These are phyloP conservation scores for Anthrax anthrax DNA, from an alignment of 2,888 invertebrate species.

Conservation along the genomic window DNA sequence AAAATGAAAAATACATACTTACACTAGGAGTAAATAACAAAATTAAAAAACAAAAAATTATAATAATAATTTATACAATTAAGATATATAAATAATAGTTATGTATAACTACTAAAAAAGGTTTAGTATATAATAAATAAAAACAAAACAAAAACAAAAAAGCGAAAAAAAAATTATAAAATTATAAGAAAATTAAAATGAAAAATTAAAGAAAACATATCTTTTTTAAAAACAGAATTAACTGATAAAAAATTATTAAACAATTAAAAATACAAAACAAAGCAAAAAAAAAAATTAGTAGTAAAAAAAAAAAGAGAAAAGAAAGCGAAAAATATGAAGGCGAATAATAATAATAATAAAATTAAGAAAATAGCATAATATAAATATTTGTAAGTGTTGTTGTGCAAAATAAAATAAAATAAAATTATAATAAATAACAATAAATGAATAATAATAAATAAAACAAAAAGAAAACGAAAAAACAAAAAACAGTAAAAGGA, in stretches of 20 bases:
- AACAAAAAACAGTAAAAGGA: not conserved
- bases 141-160: too few relatives aligned
- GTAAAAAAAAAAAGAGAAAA: not conserved
- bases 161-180: too few relatives aligned
- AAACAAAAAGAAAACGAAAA: not conserved
- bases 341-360: not conserved
- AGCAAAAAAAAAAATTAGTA: not conserved
- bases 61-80: too few relatives aligned
- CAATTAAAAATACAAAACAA: not conserved
- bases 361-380: not conserved
- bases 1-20: too few relatives aligned
- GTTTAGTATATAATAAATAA: too few relatives aligned
- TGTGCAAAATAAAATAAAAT: not conserved
- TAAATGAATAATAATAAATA: too few relatives aligned
- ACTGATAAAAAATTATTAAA: not conserved
- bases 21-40: too few relatives aligned
- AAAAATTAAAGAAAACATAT: not conserved
- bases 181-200: not conserved
- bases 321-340: not conserved
- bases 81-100: too few relatives aligned
- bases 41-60: too few relatives aligned
- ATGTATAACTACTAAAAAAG: too few relatives aligned
- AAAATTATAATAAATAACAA: too few relatives aligned
- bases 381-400: not conserved
- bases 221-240: not conserved